Base-by-base conservation (phyloP, 1,140 invertebrate genomes). In the Lepidotrigona ventralis region DNA sequence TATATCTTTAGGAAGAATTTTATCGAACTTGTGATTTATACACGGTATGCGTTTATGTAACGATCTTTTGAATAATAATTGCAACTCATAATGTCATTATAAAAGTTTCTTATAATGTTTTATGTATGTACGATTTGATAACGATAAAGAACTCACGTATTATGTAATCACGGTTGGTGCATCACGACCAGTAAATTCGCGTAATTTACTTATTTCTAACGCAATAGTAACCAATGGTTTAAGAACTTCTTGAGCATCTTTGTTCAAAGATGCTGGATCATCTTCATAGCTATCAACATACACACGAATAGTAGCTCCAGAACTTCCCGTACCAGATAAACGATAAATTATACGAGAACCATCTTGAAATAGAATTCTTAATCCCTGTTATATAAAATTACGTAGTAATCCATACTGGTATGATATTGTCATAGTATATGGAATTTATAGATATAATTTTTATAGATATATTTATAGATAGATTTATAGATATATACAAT, bases 161-260 rank as follows among this genome's bases (percentile, higher is more conserved):
- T 98, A 99, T 90, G 99, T 99, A 90, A 99, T 99, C 53, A 99
- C 99, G 81, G 99, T 99, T 86, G 99, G 99, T 83, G 96, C 95
- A 81, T 97, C 95, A 72, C 99, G 95, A 46, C 98, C 98, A 11
- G 98, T 99, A 91, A 97, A 97, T 89, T 98, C 95, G 88, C 95
- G 95, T 58, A 99, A 94, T 92, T 98, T 95, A 5, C 98, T 98
- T 56, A 99, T 95, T 89, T 97, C 93, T 64, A 99, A 93, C 14
- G 98, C 98, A 86, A 99, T 97, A 79, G 98, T 95, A 58, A 99
- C 96, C 51, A 99, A 94, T 3, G 99, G 98, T 90, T 97, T 97
- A 76, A 99, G 94, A 91, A 98, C 96, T 84, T 96, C 96, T 93
- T 98, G 97, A n/a, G 98, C 96, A 94, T 97, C 96, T 60, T 96